A percentile compares a stretch with the other conserved stretches of the same genome.
Evolutionary conservation across 2,797 vertebrate species (phyloP).

Genomic region (Pseudochromis fuscus): DNA sequence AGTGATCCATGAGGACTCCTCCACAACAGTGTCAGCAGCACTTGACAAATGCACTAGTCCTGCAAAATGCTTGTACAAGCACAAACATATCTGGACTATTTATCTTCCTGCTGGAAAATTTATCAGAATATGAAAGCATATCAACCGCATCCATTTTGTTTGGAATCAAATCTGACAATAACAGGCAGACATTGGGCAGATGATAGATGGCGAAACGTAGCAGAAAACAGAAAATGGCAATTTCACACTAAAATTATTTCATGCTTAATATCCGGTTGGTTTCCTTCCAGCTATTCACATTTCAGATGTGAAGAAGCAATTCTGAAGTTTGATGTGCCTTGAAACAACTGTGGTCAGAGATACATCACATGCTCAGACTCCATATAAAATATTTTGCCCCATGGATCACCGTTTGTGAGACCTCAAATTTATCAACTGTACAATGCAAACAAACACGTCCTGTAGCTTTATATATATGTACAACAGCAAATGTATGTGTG

Average conservation of each 20-base stretch:
- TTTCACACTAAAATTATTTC: conserved; percentile 75
- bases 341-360: conserved; percentile 61
- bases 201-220: conserved; percentile 64
- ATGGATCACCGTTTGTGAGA: conserved; percentile 30
- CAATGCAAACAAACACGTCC: conserved; percentile 12
- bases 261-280: conserved; percentile 73
- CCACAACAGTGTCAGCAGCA: conserved; percentile 66
- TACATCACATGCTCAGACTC: conserved; percentile 36
- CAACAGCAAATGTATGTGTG: background rate
- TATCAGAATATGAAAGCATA: conserved; percentile 77
- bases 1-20: conserved; percentile 70
- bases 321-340: conserved; percentile 59
- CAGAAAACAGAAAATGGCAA: conserved; percentile 66
- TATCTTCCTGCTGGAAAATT: conserved; percentile 80
- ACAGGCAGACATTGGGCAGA: conserved; percentile 55
- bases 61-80: conserved; percentile 83
- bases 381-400: conserved; percentile 31
- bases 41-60: conserved; percentile 79
- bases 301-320: conserved; percentile 54
- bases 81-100: conserved; percentile 85
- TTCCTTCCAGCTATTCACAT: conserved; percentile 65
- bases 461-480: conserved; percentile 2
- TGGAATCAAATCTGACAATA: conserved; percentile 76
- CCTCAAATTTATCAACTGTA: conserved; percentile 19
- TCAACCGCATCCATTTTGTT: conserved; percentile 78